A percentile compares a stretch with the other conserved stretches of the same genome.
These are phyloP conservation scores for Timema cristinae DNA, from an alignment of 2,888 invertebrate genomes.

Conservation along the genomic window DNA sequence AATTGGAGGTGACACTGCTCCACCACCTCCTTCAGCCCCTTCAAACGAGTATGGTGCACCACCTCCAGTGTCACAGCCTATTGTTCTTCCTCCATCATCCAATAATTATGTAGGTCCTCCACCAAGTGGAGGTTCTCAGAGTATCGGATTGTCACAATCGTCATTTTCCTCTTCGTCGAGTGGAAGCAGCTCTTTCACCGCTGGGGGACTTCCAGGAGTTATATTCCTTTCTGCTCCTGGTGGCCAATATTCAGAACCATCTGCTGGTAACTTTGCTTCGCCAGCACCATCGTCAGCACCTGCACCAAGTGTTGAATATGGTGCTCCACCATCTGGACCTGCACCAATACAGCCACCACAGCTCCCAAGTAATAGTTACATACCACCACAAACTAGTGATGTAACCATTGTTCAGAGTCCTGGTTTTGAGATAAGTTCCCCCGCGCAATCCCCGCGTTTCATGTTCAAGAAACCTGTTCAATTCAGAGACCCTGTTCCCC, in stretches of 20 bases:
- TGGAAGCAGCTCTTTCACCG: neutral
- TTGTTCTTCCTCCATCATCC: neutral
- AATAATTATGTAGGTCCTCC: neutral
- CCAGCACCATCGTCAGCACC: neutral
- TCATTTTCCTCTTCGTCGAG: neutral
- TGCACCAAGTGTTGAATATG: conserved; percentile 29
- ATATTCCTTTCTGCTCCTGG: conserved; percentile 4
- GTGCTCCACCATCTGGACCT: conserved; percentile 27
- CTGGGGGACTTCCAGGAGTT: conserved; percentile 7
- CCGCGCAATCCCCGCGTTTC: conserved; percentile 12
- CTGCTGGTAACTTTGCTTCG: neutral
- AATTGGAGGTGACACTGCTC: conserved; percentile 17
- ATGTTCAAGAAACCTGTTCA: conserved; percentile 60
- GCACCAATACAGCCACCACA: neutral
- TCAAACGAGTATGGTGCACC: conserved; percentile 37
- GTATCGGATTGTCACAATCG: neutral
- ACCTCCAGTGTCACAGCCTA: conserved; percentile 29
- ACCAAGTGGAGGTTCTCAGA: conserved; percentile 2
- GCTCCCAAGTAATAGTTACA: neutral
- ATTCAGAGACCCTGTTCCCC: conserved; percentile 70
- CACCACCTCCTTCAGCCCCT: conserved; percentile 36
- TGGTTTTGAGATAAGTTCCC: conserved; percentile 29
- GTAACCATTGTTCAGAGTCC: conserved; percentile 20
- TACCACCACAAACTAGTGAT: neutral
- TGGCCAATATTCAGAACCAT: neutral